Percentiles rank a stretch among this genome's conserved stretches.
phyloP scores from a whole-genome alignment of 2,113 vertebrate species.

The Ageneiosus marmoratus region DNA sequence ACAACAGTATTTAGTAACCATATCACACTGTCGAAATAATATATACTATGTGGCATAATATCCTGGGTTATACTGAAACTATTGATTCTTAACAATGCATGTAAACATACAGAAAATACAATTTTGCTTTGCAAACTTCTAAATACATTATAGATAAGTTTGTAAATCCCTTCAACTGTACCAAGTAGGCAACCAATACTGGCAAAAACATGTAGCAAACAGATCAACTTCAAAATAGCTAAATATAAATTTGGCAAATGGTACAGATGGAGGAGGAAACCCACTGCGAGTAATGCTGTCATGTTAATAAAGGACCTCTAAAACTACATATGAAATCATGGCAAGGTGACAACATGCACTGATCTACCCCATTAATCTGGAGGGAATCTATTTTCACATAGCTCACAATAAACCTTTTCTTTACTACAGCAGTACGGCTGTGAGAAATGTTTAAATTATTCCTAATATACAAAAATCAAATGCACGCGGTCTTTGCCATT shows the following conservation, averaged over 20 bases:
- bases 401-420: constrained; percentile 14
- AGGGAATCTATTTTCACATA: constrained; percentile 11
- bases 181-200: constrained; percentile 55
- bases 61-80: constrained; percentile 38
- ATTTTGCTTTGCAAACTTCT: constrained; percentile 39
- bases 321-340: background rate
- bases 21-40: constrained; percentile 33
- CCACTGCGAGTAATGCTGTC: background rate
- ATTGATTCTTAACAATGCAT: constrained; percentile 40
- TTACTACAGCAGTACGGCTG: constrained; percentile 26
- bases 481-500: constrained; percentile 50
- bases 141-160: constrained; percentile 21
- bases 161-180: constrained; percentile 52
- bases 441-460: constrained; percentile 51
- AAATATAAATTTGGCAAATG: constrained; percentile 55
- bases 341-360: constrained; percentile 7
- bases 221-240: constrained; percentile 29
- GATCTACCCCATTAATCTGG: background rate
- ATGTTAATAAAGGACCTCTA: background rate
- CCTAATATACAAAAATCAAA: constrained; percentile 40
- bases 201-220: constrained; percentile 58
- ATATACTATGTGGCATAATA: constrained; percentile 47
- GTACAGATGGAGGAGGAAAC: constrained; percentile 39
- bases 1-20: constrained; percentile 28
- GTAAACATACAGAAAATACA: constrained; percentile 54